Base-by-base conservation (phyloP, 1,140 invertebrate genomes). In the Cyrtorhinus lividipennis region DNA sequence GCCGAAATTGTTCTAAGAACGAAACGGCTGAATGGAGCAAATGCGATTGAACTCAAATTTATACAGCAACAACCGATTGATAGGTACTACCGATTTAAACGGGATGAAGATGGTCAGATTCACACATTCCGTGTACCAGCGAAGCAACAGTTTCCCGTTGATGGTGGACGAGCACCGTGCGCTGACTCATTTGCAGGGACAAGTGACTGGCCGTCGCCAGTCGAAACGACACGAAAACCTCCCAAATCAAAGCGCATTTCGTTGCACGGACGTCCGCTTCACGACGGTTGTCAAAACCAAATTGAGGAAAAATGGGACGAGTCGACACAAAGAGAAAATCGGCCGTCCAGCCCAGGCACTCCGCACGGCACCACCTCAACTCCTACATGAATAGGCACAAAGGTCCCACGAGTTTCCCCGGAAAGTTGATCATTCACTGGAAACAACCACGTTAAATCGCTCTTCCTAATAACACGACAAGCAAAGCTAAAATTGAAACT, bases 141-240 rank as follows among this genome's bases (percentile, higher is more conserved):
- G 48, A 53, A 53, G 48, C 48, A 53, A 53, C 48, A 53, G 48
- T 53, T 44, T n/a, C 38, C n/a, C 48, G 48, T 53, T 53, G 48
- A 53, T 53, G 48, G 20, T 10, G 48, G 48, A 53, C 10, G 20
- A 13, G 48, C 48, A 53, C 20, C 8, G 48, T 53, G 48, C 48
- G 48, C 48, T 53, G 48, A 53, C 48, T 53, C 48, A 53, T 53
- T 53, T 53, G 48, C 20, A 5, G 8, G 10, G 20, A 53, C 18
- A 5, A 53, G 12, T 22, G 20, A 53, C 48, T 5, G 10, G 20
- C 48, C 48, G 48, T 53, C 18, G 20, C 48, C 20, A 5, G 48
- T 10, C 8, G 48, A 53, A 53, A 53, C 8, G 48, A 20, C 10
- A 8, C 48, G 18, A 20, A 53, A 53, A 15, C 18, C 20, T 8